A percentile compares a stretch with the other conserved stretches of the same genome.
phyloP scores from a whole-genome alignment of 2,113 vertebrate species.

The Origma solitaria region DNA sequence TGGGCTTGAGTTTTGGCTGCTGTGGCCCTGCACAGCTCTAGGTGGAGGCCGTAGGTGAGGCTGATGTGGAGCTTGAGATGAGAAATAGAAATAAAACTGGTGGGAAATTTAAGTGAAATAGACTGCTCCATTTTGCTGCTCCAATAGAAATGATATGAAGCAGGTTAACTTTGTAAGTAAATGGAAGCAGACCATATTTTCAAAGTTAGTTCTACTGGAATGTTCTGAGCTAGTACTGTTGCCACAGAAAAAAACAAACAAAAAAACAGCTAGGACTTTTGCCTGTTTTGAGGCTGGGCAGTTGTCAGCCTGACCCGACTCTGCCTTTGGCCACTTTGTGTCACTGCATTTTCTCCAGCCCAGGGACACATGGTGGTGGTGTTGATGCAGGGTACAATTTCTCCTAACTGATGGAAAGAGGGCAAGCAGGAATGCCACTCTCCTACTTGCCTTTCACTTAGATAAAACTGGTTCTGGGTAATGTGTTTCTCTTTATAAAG shows the following conservation, averaged over 20 bases:
- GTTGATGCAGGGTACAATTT: neutral
- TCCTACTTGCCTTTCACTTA: neutral
- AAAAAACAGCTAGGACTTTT: neutral
- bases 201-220: neutral
- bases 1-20: neutral
- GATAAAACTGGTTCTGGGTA: neutral
- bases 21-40: neutral
- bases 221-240: neutral
- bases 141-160: neutral
- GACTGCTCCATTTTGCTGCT: neutral
- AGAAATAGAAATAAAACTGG: neutral
- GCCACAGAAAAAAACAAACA: too few species aligned
- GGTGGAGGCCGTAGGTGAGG: neutral
- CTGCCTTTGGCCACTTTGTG: neutral
- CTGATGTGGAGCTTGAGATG: neutral
- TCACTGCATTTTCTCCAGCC: neutral
- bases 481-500: neutral
- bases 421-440: accelerated
- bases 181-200: neutral
- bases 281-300: neutral
- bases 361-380: neutral
- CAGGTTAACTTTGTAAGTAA: neutral
- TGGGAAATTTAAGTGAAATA: neutral
- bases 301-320: neutral
- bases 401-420: neutral